Evolutionary conservation across 2,113 vertebrate species (phyloP).

Genomic region (Tiliqua scincoides): DNA sequence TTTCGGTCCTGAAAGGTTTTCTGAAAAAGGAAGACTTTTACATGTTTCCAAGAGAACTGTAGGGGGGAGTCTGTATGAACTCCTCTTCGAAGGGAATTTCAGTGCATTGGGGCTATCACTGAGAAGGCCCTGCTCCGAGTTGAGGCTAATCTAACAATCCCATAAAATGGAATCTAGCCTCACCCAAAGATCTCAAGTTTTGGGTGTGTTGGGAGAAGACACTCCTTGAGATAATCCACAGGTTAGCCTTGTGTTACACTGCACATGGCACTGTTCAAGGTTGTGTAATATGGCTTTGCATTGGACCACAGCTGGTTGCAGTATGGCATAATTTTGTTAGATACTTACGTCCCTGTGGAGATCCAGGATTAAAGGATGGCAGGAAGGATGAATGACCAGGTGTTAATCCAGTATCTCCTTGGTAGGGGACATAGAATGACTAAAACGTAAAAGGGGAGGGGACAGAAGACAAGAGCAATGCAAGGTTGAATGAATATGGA

Average conservation of each 20-base stretch:
- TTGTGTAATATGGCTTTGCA: no score
- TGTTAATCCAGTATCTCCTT: neutral
- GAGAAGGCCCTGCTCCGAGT: no score
- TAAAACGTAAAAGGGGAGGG: neutral
- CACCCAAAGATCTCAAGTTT: neutral
- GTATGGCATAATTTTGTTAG: neutral
- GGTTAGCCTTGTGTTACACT: no score
- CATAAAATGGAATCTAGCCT: neutral
- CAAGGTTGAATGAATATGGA: neutral
- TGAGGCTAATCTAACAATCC: neutral
- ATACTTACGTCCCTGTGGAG: conserved; percentile 5
- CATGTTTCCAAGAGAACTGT: neutral
- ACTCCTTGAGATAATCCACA: no score
- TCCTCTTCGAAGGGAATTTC: no score
- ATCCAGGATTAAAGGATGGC: accelerated
- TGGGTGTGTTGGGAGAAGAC: neutral
- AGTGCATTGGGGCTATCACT: no score
- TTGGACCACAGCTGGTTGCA: no score
- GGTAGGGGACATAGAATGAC: neutral
- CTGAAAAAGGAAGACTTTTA: neutral
- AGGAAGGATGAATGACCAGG: neutral
- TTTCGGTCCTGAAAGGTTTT: neutral
- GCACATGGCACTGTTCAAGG: no score
- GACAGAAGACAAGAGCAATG: neutral
- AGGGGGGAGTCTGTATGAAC: neutral